Evolutionary conservation across 2,888 invertebrate genomes (phyloP), one percentile per base, ranked within the genome.

Genomic region (Nemotelus pantherinus): DNA sequence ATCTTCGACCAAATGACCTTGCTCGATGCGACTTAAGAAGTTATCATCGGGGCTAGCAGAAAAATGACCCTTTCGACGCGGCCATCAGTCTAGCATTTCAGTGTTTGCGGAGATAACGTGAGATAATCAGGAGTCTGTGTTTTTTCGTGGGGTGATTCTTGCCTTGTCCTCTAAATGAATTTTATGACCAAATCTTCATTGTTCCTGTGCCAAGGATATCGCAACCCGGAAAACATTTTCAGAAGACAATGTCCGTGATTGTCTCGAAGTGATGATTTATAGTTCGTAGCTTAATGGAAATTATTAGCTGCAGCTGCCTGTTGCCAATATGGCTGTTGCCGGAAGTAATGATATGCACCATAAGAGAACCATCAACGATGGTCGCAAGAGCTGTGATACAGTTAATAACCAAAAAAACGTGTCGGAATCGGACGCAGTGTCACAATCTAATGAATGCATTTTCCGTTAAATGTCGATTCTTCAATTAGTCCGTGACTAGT

Each of bases 1-100:
- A 43, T 44, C 45, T 71, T 50, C 53, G 68, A 39, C 53, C 70
- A 57, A 43, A 71, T 71, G 57, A 71, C 70, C 70, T 71, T 71
- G 55, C 10, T 6, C 53, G 44, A 7, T 45, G 67, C 67, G 9
- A 67, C 25, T 67, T 39, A 10, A 41, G n/a, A 45, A 2, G 47
- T 10, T 67, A 9, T 47, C 10, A 7, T n/a, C n/a, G 67, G 39
- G 4, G 48, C n/a, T 67, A n/a, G 39, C 25, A 3, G 67, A 45
- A 67, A 47, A 67, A 25, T 67, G 67, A 67, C 67, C 67, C 48
- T 67, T 67, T 67, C 67, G n/a, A n/a, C 47, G 47, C 10, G 25
- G n/a, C 25, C 25, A 58, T 58, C 25, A 25, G 58, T 25, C 58
- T 1, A 7, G 10, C 4, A 1, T 9, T 25, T 2, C 9, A 7